Conservation (phyloP, 2,888 invertebrate genomes). For the Ochropleura plecta region DNA sequence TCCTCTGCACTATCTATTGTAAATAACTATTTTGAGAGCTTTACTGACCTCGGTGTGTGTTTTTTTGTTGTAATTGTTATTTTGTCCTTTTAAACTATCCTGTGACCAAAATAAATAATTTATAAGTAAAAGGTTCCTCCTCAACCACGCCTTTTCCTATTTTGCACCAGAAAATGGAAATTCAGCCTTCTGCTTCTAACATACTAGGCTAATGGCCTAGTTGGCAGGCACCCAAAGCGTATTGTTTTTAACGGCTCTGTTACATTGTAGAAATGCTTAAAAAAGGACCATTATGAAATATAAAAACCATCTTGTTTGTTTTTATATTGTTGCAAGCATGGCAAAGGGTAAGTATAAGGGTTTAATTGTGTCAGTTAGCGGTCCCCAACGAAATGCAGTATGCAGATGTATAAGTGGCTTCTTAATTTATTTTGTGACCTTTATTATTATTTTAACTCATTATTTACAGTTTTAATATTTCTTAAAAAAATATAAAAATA, state of each 20-base stretch:
- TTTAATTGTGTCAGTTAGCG: background rate
- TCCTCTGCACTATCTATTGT: background rate
- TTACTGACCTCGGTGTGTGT: background rate
- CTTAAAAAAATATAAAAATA: too few relatives aligned
- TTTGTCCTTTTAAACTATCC: background rate
- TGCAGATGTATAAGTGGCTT: background rate
- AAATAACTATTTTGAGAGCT: background rate
- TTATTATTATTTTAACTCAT: too few relatives aligned
- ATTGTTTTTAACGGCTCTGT: slow-evolving; percentile 52
- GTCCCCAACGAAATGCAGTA: background rate
- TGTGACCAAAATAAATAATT: background rate
- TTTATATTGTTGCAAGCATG: background rate
- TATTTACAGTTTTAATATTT: too few relatives aligned
- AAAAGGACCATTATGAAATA: slow-evolving; percentile 4
- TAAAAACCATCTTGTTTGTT: background rate
- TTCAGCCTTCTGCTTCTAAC: slow-evolving; percentile 41
- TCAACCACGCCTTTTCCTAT: slow-evolving; percentile 20
- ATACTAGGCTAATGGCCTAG: slow-evolving; percentile 59
- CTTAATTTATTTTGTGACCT: background rate
- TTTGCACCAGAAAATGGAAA: slow-evolving; percentile 38
- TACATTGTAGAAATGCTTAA: slow-evolving; percentile 17
- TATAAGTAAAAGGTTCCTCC: background rate
- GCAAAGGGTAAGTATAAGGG: too few relatives aligned
- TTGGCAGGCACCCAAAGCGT: slow-evolving; percentile 58
- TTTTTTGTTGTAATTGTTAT: background rate